These are phyloP conservation scores for Lypha dubia DNA, from an alignment of 2,888 invertebrate genomes.

Conservation along the genomic window DNA sequence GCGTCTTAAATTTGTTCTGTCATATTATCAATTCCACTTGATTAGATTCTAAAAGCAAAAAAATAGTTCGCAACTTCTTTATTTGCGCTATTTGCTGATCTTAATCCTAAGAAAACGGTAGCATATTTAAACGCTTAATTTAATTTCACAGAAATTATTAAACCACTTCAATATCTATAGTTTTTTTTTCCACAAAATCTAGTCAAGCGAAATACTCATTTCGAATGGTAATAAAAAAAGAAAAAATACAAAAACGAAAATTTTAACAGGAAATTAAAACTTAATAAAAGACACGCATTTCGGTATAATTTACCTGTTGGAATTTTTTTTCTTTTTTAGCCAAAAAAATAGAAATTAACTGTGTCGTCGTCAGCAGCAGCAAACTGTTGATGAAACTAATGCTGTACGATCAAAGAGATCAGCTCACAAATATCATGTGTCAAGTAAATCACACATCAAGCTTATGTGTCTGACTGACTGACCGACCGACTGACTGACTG, in stretches of 20 bases:
- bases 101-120: slow-evolving; percentile 65
- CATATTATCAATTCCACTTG: slow-evolving; percentile 44
- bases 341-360: slow-evolving; percentile 14
- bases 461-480: slow-evolving; percentile 63
- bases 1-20: slow-evolving; percentile 15
- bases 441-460: slow-evolving; percentile 70
- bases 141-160: slow-evolving; percentile 70
- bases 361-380: slow-evolving; percentile 38
- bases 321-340: not conserved
- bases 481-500: slow-evolving; percentile 24
- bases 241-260: too few relatives aligned
- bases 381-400: slow-evolving; percentile 11
- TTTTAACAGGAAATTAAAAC: slow-evolving; percentile 62
- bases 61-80: slow-evolving; percentile 44
- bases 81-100: slow-evolving; percentile 53
- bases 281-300: slow-evolving; percentile 31
- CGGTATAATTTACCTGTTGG: slow-evolving; percentile 61
- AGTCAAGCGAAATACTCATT: slow-evolving; percentile 62
- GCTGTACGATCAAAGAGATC: slow-evolving; percentile 41
- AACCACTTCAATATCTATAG: slow-evolving; percentile 7
- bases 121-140: slow-evolving; percentile 68
- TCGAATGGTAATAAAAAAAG: slow-evolving; percentile 19
- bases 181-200: slow-evolving; percentile 53
- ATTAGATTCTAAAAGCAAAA: slow-evolving; percentile 10
- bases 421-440: slow-evolving; percentile 69